Base-by-base conservation (phyloP, 2,888 invertebrate species). In the Didymodactylos carnosus region DNA sequence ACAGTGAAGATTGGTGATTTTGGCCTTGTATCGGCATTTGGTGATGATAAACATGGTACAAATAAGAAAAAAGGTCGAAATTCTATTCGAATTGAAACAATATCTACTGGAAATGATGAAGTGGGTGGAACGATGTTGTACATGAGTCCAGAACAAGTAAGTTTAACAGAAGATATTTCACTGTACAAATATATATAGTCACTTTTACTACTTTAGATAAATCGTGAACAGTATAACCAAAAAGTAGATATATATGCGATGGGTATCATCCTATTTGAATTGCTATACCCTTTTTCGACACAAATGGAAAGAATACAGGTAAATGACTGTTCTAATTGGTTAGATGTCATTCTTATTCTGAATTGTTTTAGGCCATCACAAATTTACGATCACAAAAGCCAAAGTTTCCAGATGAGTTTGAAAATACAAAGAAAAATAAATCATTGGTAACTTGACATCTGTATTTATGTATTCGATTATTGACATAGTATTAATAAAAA, bases 1-100 rank as follows among this genome's bases (percentile, higher is more conserved):
- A 87, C 88, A 79, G 88, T 97, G 13, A 97, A 97, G 86, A 91
- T 98, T 73, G 97, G 97, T 0, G 97, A 98, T 85, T 97, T 98
- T 85, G 97, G 97, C 0, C 87, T 98, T n/a, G 97, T 92, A 94
- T 62, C 62, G 7, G 62, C 62, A 3, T 62, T 62, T 95, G 7
- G 89, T 90, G 87, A 69, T 88, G 88, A 78, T 86, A 84, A 39
- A 79, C 78, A 25, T 79, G 78, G 19, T 77, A 77, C 14, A 71
- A 75, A 62, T 73, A 75, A 13, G 75, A 75, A 41, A 75, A 14
- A 35, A 3, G 39, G 77, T 75, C 46, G 75, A 72, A 39, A 72
- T 72, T 27, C 76, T 23, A 16, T 23, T 27, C 19, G 0, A 16
- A 35, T 6, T 35, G 62, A 62, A 62, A 35, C 62, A 62, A 62